phyloP scores from a whole-genome alignment of 2,797 vertebrate genomes.

The Stomatorhinus walkeri region DNA sequence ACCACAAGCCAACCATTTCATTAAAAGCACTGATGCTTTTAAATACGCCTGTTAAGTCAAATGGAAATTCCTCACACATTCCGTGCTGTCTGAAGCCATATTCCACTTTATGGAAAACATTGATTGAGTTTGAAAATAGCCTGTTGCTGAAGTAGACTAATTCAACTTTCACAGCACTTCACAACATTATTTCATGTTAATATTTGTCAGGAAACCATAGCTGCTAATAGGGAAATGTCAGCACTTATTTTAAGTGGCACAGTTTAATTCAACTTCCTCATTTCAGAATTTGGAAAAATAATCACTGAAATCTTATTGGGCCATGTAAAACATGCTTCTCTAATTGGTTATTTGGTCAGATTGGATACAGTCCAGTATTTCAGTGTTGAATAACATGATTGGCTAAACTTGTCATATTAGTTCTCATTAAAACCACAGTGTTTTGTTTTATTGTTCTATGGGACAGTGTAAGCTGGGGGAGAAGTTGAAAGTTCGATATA shows the following conservation, averaged over 20 bases:
- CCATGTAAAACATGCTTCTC: background rate
- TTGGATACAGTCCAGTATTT: background rate
- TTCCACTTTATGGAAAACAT: constrained; percentile 35
- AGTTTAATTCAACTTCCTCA: background rate
- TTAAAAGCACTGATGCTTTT: constrained; percentile 15
- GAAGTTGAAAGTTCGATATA: constrained; percentile 29
- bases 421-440: background rate
- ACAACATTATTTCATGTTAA: background rate
- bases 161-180: constrained; percentile 22
- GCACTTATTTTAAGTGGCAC: background rate
- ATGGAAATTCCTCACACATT: constrained; percentile 31
- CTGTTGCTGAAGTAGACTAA: constrained; percentile 35
- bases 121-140: constrained; percentile 41
- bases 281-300: background rate
- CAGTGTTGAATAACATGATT: background rate
- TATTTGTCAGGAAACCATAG: background rate
- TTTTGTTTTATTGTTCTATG: background rate
- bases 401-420: background rate
- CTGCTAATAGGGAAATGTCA: background rate
- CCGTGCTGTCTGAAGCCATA: constrained; percentile 25
- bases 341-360: background rate
- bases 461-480: background rate
- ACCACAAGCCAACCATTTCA: constrained; percentile 30
- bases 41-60: constrained; percentile 14
- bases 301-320: background rate